Percentiles rank a stretch among this genome's conserved stretches.
phyloP scores from a whole-genome alignment of 1,140 invertebrate genomes.

The Pseudomyrmex cubaensis region DNA sequence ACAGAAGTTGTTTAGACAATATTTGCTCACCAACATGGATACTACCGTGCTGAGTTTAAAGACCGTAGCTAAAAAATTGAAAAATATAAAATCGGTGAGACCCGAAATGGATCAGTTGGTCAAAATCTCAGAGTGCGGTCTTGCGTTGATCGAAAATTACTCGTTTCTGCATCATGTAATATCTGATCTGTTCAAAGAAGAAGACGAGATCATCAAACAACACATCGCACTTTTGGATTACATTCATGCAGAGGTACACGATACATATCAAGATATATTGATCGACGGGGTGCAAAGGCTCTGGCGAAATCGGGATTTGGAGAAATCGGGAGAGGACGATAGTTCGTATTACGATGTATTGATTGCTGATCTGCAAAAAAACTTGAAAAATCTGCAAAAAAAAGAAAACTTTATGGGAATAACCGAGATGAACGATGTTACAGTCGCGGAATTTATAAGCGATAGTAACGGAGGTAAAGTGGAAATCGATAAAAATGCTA shows the following conservation, averaged over 20 bases:
- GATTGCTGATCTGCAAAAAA: conserved; percentile 48
- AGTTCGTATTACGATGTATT: conserved; percentile 59
- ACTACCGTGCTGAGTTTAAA: conserved; percentile 62
- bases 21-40: conserved; percentile 73
- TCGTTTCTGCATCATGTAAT: conserved; percentile 61
- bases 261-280: conserved; percentile 63
- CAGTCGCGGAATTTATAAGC: conserved; percentile 52
- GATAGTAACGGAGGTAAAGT: conserved; percentile 56
- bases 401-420: conserved; percentile 47
- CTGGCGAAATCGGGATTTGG: conserved; percentile 50
- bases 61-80: conserved; percentile 51
- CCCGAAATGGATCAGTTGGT: conserved; percentile 64
- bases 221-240: conserved; percentile 58
- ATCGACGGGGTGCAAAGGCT: conserved; percentile 37
- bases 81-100: conserved; percentile 51
- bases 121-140: conserved; percentile 58
- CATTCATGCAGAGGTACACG: conserved; percentile 48
- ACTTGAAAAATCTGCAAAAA: conserved; percentile 50
- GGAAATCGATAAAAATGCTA: conserved; percentile 40
- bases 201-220: conserved; percentile 61
- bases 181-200: conserved; percentile 52
- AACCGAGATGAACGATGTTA: conserved; percentile 49
- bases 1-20: conserved; percentile 71
- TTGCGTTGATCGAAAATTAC: conserved; percentile 60
- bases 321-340: conserved; percentile 49